phyloP scores from a whole-genome alignment of 1,140 invertebrate species.

The Trichonephila clavata region DNA sequence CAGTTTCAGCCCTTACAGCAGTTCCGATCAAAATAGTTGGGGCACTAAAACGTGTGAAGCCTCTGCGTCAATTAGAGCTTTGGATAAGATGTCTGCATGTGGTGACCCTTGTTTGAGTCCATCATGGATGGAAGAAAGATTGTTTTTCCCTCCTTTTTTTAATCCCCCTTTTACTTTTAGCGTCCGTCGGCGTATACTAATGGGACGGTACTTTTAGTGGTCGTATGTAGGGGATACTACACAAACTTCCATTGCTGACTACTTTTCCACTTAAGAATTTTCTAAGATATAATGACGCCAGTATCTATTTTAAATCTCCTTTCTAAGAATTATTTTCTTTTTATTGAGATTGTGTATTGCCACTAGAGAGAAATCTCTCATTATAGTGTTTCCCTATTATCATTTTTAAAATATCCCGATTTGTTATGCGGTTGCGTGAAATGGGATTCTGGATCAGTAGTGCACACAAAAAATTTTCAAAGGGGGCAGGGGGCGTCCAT shows the following conservation, averaged over 20 bases:
- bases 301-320: no score
- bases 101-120: constrained; percentile 37
- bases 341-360: no score
- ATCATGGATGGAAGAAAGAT: not conserved
- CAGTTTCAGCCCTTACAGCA: not conserved
- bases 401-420: no score
- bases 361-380: no score
- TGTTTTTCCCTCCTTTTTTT: not conserved
- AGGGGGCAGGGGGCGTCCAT: no score
- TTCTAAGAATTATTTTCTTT: no score
- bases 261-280: no score
- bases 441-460: no score
- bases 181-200: not conserved
- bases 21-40: constrained; percentile 16
- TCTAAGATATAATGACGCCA: no score
- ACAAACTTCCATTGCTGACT: not conserved
- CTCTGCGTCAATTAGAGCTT: constrained; percentile 48
- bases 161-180: not conserved
- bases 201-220: not conserved
- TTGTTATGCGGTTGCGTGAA: no score
- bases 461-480: no score
- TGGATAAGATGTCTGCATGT: constrained; percentile 61
- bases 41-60: constrained; percentile 42
- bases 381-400: no score
- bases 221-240: not conserved